These are phyloP conservation scores for Erithacus rubecula DNA, from an alignment of 2,797 vertebrate genomes.

Conservation along the genomic window DNA sequence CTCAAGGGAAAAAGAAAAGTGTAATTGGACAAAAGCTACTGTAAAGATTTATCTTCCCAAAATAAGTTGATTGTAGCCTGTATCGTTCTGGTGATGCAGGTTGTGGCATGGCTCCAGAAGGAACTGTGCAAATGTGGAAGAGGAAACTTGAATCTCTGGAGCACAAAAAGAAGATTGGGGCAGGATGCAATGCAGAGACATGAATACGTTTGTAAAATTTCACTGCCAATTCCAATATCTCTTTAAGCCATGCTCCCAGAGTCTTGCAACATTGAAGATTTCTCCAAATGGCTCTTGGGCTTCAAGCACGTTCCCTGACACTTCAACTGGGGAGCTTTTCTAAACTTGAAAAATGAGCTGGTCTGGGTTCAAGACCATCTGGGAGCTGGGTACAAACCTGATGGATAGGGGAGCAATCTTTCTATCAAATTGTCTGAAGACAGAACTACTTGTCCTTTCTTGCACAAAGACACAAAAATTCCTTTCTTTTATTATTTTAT, in stretches of 20 bases:
- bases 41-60: background rate
- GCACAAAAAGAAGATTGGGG: background rate
- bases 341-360: background rate
- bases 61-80: constrained; percentile 3
- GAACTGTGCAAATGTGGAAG: background rate
- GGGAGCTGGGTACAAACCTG: background rate
- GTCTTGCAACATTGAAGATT: background rate
- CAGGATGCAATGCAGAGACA: background rate
- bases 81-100: background rate
- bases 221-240: background rate
- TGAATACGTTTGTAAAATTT: background rate
- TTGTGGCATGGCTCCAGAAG: background rate
- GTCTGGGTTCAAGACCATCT: background rate
- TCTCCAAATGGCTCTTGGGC: background rate
- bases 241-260: background rate
- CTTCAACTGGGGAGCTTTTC: background rate
- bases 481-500: background rate
- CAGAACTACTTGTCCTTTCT: background rate
- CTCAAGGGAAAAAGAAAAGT: background rate
- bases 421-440: background rate
- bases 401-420: background rate
- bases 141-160: background rate
- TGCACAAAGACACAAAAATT: background rate
- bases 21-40: background rate
- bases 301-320: background rate